Conservation (phyloP, 1,140 invertebrate species). For the Drosophila bocki region DNA sequence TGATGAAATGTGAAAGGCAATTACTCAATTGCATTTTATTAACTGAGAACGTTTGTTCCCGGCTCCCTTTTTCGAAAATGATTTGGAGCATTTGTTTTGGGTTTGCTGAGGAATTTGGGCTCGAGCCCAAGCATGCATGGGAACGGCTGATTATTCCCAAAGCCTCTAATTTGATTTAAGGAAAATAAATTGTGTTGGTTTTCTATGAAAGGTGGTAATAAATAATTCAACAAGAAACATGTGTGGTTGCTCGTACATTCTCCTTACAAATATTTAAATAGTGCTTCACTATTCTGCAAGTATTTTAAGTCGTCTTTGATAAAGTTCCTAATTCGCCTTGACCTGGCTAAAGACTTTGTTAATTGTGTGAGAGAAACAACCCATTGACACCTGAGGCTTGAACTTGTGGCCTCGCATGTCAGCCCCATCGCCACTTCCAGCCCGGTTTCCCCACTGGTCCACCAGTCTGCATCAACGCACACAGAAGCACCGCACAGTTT, state of each 20-base stretch:
- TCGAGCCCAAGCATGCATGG: neutral
- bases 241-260: neutral
- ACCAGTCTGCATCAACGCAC: constrained; percentile 14
- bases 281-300: too few relatives aligned
- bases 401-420: constrained; percentile 59
- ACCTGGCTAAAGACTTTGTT: constrained; percentile 21
- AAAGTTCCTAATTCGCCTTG: constrained; percentile 10
- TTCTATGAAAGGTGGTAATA: constrained; percentile 22
- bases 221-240: neutral
- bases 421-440: constrained; percentile 40
- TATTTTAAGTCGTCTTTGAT: too few relatives aligned
- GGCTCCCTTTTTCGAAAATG: constrained; percentile 22
- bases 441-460: constrained; percentile 22
- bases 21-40: constrained; percentile 76
- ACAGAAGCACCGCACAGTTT: constrained; percentile 35
- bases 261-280: neutral
- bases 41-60: constrained; percentile 59
- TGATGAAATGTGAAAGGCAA: constrained; percentile 73
- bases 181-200: constrained; percentile 28
- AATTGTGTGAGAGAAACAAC: constrained; percentile 43
- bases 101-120: constrained; percentile 4
- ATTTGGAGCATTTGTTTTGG: constrained; percentile 34
- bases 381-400: constrained; percentile 43
- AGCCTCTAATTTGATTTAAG: constrained; percentile 22
- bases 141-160: constrained; percentile 3